Evolutionary conservation across 2,888 invertebrate genomes (phyloP).

Genomic region (Apomyelois bistriatella): DNA sequence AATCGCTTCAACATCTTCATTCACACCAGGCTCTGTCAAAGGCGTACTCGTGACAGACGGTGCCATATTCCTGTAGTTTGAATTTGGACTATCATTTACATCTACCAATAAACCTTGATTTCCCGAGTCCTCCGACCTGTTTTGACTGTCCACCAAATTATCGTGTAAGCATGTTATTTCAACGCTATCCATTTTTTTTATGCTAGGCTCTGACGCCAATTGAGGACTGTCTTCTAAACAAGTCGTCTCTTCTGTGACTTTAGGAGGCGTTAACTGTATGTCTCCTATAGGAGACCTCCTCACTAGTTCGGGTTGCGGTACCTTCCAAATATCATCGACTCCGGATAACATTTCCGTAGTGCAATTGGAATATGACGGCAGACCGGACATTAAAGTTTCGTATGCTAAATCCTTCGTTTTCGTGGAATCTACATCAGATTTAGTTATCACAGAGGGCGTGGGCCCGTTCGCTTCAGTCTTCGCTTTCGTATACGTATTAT

Average conservation of each 20-base stretch:
- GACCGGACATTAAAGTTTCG: conserved; percentile 57
- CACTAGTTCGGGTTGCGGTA: conserved; percentile 59
- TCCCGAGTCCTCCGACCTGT: conserved; percentile 31
- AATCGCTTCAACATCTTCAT: conserved; percentile 36
- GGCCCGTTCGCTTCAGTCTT: conserved; percentile 43
- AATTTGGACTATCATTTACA: conserved; percentile 43
- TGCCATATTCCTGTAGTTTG: conserved; percentile 46
- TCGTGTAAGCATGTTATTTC: conserved; percentile 60
- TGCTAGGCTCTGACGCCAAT: conserved; percentile 35
- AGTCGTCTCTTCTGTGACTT: conserved; percentile 26
- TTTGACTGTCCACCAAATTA: conserved; percentile 33
- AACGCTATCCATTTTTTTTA: conserved; percentile 65
- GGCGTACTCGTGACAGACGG: conserved; percentile 66
- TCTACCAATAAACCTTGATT: conserved; percentile 28
- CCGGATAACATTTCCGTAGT: conserved; percentile 54
- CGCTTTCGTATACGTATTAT: conserved; percentile 64
- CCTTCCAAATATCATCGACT: conserved; percentile 55
- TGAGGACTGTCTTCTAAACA: conserved; percentile 35
- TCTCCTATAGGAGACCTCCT: conserved; percentile 51
- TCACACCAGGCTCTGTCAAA: conserved; percentile 29
- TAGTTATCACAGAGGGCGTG: conserved; percentile 47
- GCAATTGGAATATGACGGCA: conserved; percentile 65
- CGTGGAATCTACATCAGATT: conserved; percentile 56
- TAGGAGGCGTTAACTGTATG: conserved; percentile 42
- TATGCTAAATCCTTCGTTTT: conserved; percentile 67